phyloP scores from a whole-genome alignment of 2,113 vertebrate genomes.

The Datnioides undecimradiatus region DNA sequence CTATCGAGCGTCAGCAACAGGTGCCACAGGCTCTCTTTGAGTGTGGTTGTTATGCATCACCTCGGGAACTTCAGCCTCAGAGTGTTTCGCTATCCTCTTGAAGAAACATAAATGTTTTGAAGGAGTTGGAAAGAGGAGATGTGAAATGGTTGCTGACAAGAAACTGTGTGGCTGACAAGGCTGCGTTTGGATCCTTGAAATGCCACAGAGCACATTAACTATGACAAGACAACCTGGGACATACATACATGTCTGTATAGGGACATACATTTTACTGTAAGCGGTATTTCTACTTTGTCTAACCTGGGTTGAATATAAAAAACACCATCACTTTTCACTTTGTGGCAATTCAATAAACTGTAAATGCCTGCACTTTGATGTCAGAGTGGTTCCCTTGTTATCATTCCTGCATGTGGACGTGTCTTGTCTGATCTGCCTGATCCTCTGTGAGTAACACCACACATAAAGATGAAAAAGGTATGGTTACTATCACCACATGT shows the following conservation, averaged over 20 bases:
- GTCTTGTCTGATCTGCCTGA: slow-evolving; percentile 50
- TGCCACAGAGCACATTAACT: slow-evolving; percentile 15
- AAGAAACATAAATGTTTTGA: slow-evolving; percentile 32
- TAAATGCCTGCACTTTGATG: slow-evolving; percentile 54
- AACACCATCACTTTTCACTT: slow-evolving; percentile 9
- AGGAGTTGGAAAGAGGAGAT: not conserved
- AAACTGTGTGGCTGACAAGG: slow-evolving; percentile 4
- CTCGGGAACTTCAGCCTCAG: slow-evolving; percentile 8
- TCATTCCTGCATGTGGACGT: slow-evolving; percentile 57
- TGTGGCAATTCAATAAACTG: slow-evolving; percentile 44
- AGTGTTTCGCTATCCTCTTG: slow-evolving; percentile 9
- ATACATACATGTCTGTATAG: not conserved
- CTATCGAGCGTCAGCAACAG: slow-evolving; percentile 58
- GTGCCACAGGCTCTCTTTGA: slow-evolving; percentile 56
- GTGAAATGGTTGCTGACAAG: slow-evolving; percentile 23
- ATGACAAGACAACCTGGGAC: not conserved
- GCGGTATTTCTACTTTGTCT: not conserved
- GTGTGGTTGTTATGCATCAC: slow-evolving; percentile 34
- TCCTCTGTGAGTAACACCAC: slow-evolving; percentile 55
- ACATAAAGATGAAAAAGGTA: slow-evolving; percentile 63
- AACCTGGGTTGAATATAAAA: slow-evolving; percentile 9
- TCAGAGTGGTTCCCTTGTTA: slow-evolving; percentile 45
- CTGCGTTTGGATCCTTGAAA: slow-evolving; percentile 38
- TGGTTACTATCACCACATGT: slow-evolving; percentile 59
- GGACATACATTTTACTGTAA: not conserved